These are phyloP conservation scores for Calameuta idolon DNA, from an alignment of 2,888 invertebrate genomes.

Conservation along the genomic window DNA sequence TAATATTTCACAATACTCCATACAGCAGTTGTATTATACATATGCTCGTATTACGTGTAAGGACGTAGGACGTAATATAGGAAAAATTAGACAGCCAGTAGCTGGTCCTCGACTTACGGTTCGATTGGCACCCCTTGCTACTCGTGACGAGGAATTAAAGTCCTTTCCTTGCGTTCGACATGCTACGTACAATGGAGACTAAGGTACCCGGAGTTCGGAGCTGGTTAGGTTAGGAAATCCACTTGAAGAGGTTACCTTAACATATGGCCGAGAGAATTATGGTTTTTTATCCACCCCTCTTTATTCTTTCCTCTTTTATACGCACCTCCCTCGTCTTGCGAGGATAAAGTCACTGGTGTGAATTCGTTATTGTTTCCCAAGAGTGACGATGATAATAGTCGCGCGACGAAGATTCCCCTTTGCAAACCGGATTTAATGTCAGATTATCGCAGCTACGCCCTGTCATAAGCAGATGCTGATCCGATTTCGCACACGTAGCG, in stretches of 20 bases:
- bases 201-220: conserved; percentile 11
- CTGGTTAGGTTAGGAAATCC: conserved; percentile 30
- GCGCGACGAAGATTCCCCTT: conserved; percentile 32
- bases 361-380: conserved; percentile 32
- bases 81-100: conserved; percentile 54
- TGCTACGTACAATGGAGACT: conserved; percentile 18
- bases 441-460: conserved; percentile 37
- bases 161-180: conserved; percentile 42
- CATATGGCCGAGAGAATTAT: conserved; percentile 32
- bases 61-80: conserved; percentile 47
- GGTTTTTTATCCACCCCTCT: neutral
- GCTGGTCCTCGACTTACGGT: conserved; percentile 52
- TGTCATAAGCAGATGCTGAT: conserved; percentile 65
- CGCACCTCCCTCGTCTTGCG: neutral
- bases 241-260: conserved; percentile 41
- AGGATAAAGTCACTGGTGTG: neutral
- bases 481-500: conserved; percentile 44
- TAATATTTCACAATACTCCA: neutral
- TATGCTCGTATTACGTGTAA: neutral
- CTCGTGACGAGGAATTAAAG: conserved; percentile 31
- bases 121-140: conserved; percentile 45
- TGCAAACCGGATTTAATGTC: conserved; percentile 23
- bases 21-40: neutral
- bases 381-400: conserved; percentile 24
- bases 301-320: neutral